Conservation (phyloP, 92 coral and sea anemone species). For the Metridium senile region DNA sequence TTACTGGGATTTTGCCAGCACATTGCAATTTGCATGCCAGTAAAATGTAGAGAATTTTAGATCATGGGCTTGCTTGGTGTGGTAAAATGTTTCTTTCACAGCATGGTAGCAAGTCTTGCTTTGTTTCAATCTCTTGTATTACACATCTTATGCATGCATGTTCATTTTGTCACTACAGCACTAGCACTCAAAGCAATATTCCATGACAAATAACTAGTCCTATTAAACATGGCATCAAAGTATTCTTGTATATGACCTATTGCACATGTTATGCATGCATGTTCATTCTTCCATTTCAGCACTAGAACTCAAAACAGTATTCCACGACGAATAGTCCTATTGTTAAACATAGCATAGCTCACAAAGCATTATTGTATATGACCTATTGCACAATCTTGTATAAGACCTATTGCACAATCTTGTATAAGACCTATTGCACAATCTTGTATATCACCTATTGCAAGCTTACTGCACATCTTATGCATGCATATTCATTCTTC, state of each 20-base stretch:
- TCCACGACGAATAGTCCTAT: too few species aligned
- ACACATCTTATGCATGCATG: background rate
- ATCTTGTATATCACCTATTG: background rate
- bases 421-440: background rate
- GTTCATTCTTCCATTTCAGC: constrained; percentile 6
- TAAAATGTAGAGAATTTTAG: too few species aligned
- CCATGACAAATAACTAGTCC: too few species aligned
- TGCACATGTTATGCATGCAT: background rate
- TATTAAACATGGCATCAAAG: too few species aligned
- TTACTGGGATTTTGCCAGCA: too few species aligned
- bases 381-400: background rate
- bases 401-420: background rate
- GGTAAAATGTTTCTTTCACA: too few species aligned
- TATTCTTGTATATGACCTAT: background rate
- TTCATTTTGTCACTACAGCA: background rate
- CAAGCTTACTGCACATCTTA: background rate
- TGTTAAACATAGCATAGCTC: too few species aligned
- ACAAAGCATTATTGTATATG: background rate
- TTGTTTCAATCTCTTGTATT: background rate
- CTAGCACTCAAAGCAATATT: too few species aligned
- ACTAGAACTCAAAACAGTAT: constrained; percentile 14
- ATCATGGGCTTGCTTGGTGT: too few species aligned
- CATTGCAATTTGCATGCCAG: too few species aligned
- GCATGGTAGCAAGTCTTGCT: too few species aligned
- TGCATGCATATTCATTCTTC: background rate